Percentiles rank a stretch among this genome's conserved stretches.
phyloP scores from a whole-genome alignment of 2,888 invertebrate genomes.

The Ormyrus labotus region DNA sequence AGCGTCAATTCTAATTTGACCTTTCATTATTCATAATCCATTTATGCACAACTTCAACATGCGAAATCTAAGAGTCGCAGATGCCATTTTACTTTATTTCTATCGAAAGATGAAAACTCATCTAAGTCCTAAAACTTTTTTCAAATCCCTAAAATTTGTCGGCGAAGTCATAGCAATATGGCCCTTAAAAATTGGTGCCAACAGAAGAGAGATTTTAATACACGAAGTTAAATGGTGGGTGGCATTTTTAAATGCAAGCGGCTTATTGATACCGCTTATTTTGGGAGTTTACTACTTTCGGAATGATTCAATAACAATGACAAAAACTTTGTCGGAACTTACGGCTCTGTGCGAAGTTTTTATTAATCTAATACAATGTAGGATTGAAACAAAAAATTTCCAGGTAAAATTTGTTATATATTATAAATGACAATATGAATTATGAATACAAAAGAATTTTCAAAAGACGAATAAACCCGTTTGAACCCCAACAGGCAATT shows the following conservation, averaged over 20 bases:
- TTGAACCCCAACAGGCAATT: constrained; percentile 56
- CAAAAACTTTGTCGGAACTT: constrained; percentile 65
- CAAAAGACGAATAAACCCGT: no score
- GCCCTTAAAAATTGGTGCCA: constrained; percentile 58
- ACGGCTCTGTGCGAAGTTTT: constrained; percentile 63
- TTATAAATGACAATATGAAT: no score
- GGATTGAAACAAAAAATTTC: constrained; percentile 58
- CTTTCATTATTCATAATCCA: no score
- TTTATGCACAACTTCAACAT: no score
- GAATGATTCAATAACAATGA: constrained; percentile 58
- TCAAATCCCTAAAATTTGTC: constrained; percentile 49
- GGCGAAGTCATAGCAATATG: constrained; percentile 63
- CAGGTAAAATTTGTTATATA: constrained; percentile 57
- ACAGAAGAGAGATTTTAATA: constrained; percentile 44
- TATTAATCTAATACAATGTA: constrained; percentile 64
- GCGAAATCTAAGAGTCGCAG: no score
- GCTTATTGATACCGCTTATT: constrained; percentile 60
- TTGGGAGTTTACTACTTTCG: constrained; percentile 61
- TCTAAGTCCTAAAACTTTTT: constrained; percentile 43
- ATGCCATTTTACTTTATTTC: no score
- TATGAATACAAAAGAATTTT: no score
- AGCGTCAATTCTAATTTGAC: no score
- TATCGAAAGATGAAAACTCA: constrained; percentile 14
- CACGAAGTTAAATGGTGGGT: constrained; percentile 61
- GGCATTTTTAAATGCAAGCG: constrained; percentile 58